A percentile compares a stretch with the other conserved stretches of the same genome.
Conservation (phyloP, 2,113 vertebrate species). For the Muscicapa adusta region DNA sequence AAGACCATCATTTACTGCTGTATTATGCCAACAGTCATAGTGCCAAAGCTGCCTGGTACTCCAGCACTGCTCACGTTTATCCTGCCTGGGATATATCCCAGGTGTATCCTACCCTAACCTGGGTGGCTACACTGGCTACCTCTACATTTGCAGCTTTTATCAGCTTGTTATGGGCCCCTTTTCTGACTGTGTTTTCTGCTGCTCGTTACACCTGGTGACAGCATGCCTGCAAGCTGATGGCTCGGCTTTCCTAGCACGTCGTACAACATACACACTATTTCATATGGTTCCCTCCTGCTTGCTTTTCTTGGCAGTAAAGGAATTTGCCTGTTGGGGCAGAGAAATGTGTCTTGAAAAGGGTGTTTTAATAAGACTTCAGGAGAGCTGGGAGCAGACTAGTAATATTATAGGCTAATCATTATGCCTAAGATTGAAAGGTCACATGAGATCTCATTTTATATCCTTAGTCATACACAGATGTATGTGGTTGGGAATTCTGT, state of each 20-base stretch:
- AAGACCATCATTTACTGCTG: background rate
- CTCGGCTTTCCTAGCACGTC: background rate
- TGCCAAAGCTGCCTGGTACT: background rate
- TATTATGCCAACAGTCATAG: background rate
- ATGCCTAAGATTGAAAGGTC: conserved; percentile 36
- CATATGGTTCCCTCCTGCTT: background rate
- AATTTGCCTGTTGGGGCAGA: conserved; percentile 1
- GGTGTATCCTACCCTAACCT: background rate
- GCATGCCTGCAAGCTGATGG: background rate
- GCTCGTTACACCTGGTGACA: background rate
- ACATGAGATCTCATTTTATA: conserved; percentile 52
- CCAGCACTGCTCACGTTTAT: background rate
- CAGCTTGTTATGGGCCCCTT: background rate
- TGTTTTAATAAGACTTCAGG: conserved; percentile 50
- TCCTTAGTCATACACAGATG: conserved; percentile 39
- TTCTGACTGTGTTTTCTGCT: background rate
- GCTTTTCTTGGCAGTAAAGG: conserved; percentile 50
- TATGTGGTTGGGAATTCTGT: conserved; percentile 38
- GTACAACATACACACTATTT: background rate
- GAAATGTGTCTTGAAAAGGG: conserved; percentile 27
- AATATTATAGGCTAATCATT: conserved; percentile 32
- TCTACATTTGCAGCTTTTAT: background rate
- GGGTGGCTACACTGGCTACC: background rate
- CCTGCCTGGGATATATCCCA: background rate
- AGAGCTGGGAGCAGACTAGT: conserved; percentile 33